Evolutionary conservation across 1,140 invertebrate genomes (phyloP), one percentile per base, ranked within the genome.

Genomic region (Ganaspis sp.): DNA sequence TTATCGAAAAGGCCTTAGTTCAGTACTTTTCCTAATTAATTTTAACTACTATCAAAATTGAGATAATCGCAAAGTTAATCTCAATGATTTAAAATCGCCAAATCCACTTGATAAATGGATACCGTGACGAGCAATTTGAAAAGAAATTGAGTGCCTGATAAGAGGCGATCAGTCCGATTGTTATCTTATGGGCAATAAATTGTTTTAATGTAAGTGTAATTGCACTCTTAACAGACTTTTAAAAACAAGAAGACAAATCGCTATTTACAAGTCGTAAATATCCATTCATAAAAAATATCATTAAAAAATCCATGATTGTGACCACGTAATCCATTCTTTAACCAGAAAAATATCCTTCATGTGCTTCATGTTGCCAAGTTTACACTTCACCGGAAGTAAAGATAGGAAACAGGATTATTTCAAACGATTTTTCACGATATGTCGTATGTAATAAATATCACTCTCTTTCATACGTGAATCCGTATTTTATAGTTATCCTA

Each of bases 131-230:
- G 75, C 74, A 76, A 82, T 82, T 84, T 73, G 76, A 37, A 53
- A 79, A 49, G 69, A 78, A 84, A 84, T 83, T 58, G 70, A 77
- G 54, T 40, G 64, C 26, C 38, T 76, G 77, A 84, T 81, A 85
- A 82, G 75, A 49, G 73, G 73, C 45, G 74, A 77, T 82, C 75
- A 76, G 71, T 34, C 72, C 38, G 84, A 85, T 86, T 84, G 70
- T 42, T 53, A 84, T 84, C 73, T 79, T 77, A 74, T 77, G 76
- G 69, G 81, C 79, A 74, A 78, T 85, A 82, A 84, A 84, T 83
- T 75, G 74, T 74, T 75, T 69, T 73, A 81, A 85, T 84, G 81
- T 75, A 73, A 71, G 64, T 71, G 78, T 79, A 84, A 83, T 81
- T 84, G 80, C 70, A 70, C 72, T 81, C 42, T 69, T 64, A 70